phyloP scores from a whole-genome alignment of 2,797 vertebrate species.

The Pteronotus mesoamericanus region DNA sequence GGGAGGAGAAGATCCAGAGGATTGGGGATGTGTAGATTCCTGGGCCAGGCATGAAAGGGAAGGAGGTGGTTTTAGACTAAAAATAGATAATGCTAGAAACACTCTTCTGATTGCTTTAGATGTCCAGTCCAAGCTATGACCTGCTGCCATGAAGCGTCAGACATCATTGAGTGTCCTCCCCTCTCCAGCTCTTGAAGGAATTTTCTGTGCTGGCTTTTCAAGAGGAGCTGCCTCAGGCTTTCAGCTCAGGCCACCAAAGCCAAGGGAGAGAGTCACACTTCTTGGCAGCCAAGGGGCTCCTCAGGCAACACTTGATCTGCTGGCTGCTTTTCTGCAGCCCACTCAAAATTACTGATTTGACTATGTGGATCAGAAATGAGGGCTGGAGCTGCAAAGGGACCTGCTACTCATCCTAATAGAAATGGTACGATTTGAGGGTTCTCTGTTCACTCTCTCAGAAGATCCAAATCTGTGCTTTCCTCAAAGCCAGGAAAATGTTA shows the following conservation, averaged over 20 bases:
- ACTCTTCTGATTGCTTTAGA: background rate
- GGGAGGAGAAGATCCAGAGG: background rate
- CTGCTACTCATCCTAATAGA: background rate
- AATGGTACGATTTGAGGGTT: background rate
- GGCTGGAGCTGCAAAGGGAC: background rate
- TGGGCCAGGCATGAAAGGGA: background rate
- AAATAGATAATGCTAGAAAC: background rate
- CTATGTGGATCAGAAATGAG: background rate
- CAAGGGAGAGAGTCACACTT: background rate
- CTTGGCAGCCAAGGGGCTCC: slow-evolving; percentile 36
- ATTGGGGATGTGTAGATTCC: background rate
- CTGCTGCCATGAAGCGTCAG: background rate
- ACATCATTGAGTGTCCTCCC: background rate
- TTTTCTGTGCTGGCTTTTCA: background rate
- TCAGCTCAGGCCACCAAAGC: slow-evolving; percentile 18
- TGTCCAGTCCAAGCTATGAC: background rate
- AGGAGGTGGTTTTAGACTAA: background rate
- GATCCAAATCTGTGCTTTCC: background rate
- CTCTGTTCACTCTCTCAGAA: background rate
- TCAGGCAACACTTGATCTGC: slow-evolving; percentile 55
- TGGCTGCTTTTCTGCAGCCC: slow-evolving; percentile 31
- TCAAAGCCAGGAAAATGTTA: background rate
- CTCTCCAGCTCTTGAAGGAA: background rate
- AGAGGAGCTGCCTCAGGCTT: background rate
- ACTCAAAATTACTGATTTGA: background rate